These are phyloP conservation scores for Camponotus floridanus DNA, from an alignment of 1,140 invertebrate genomes.

Conservation along the genomic window DNA sequence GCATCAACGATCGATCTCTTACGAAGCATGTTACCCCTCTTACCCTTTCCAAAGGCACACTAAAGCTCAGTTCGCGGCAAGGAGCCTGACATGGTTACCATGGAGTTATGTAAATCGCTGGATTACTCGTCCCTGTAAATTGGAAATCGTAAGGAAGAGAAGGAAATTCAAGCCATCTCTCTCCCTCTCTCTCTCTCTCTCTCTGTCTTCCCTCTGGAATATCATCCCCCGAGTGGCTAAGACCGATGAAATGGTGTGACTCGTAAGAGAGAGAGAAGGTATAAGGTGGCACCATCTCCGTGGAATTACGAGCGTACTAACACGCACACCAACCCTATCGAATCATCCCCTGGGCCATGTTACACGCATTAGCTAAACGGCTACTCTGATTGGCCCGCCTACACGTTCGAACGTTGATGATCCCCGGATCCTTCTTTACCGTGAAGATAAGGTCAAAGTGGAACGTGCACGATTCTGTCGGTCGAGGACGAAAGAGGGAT, in stretches of 20 bases:
- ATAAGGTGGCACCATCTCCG: conserved; percentile 62
- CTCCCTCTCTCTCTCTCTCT: neutral
- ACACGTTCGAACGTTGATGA: conserved; percentile 55
- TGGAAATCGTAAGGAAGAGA: conserved; percentile 65
- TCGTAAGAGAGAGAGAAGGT: neutral
- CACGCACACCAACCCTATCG: conserved; percentile 61
- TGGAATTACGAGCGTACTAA: conserved; percentile 67
- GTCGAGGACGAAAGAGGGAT: neutral
- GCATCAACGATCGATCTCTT: conserved; percentile 52
- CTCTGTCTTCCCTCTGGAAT: conserved; percentile 2
- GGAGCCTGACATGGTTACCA: conserved; percentile 72
- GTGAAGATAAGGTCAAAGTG: conserved; percentile 31
- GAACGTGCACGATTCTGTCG: conserved; percentile 14
- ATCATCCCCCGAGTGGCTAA: conserved; percentile 18
- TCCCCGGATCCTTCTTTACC: conserved; percentile 40
- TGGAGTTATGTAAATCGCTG: conserved; percentile 75
- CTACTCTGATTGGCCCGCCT: conserved; percentile 71
- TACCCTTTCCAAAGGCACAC: conserved; percentile 29
- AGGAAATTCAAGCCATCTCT: conserved; percentile 22
- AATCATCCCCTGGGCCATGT: conserved; percentile 73
- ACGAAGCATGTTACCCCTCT: conserved; percentile 6
- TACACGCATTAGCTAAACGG: conserved; percentile 77
- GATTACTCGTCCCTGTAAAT: conserved; percentile 74
- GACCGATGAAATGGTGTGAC: conserved; percentile 39
- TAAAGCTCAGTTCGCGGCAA: conserved; percentile 65